A percentile compares a stretch with the other conserved stretches of the same genome.
Evolutionary conservation across 2,113 vertebrate species (phyloP).

Genomic region (Limnothrissa miodon): DNA sequence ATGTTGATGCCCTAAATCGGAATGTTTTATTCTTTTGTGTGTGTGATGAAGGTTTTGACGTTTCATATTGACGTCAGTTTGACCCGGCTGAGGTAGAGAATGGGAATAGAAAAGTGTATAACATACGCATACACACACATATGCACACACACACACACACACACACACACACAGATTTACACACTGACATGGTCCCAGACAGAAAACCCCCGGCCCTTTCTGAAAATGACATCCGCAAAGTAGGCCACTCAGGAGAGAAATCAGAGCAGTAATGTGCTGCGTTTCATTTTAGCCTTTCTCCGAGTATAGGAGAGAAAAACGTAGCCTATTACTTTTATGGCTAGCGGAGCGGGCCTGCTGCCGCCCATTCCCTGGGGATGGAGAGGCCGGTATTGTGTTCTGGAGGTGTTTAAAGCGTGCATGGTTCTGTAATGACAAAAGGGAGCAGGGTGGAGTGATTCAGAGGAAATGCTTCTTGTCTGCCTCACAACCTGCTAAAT

Average conservation of each 20-base stretch:
- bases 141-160: not conserved
- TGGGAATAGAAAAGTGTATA: not conserved
- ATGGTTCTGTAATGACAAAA: conserved; percentile 41
- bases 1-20: not conserved
- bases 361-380: conserved; percentile 20
- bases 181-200: not conserved
- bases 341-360: not conserved
- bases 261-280: not conserved
- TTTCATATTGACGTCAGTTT: not conserved
- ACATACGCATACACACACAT: not conserved
- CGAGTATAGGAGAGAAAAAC: conserved; percentile 23
- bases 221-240: conserved; percentile 12
- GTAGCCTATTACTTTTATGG: conserved; percentile 33
- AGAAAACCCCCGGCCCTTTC: conserved; percentile 1
- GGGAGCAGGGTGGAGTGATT: conserved; percentile 52
- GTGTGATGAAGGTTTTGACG: not conserved
- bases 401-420: conserved; percentile 42
- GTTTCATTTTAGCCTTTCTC: not conserved
- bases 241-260: not conserved
- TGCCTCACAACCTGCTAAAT: not conserved
- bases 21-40: not conserved
- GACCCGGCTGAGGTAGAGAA: not conserved
- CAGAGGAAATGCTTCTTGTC: conserved; percentile 70
- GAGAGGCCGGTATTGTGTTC: conserved; percentile 37
- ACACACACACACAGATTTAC: conserved; percentile 1